Percentiles rank a stretch among this genome's conserved stretches.
Evolutionary conservation across 2,113 vertebrate species (phyloP).

Genomic region (pig (Sus scrofa)): DNA sequence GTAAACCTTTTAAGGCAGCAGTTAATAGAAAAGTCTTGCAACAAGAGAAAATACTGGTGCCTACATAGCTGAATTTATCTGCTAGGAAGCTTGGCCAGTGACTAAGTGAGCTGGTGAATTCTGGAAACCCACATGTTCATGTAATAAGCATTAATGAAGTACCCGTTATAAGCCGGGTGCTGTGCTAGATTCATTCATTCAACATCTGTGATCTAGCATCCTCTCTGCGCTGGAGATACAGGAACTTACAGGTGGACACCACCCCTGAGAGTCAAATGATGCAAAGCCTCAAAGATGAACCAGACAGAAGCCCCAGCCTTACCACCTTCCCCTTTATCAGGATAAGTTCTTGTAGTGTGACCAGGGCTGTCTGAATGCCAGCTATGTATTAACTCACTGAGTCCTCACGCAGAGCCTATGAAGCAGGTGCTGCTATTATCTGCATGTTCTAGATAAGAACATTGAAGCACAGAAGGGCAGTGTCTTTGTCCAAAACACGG

Average conservation of each 20-base stretch:
- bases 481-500: neutral
- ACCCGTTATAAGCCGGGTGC: neutral
- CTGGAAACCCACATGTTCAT: neutral
- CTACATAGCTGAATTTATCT: neutral
- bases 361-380: accelerated
- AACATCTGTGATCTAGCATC: neutral
- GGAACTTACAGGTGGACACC: neutral
- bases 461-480: neutral
- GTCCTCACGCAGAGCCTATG: neutral
- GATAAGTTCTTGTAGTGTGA: too few species aligned
- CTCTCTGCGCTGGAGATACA: neutral
- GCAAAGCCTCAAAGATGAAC: neutral
- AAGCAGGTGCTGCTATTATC: neutral
- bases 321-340: neutral
- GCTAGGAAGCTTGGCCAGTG: neutral
- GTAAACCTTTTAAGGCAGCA: neutral
- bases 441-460: neutral
- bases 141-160: neutral
- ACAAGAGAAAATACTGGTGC: neutral
- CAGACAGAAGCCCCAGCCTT: neutral
- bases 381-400: neutral
- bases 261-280: neutral
- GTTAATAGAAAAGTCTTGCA: neutral
- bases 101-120: neutral
- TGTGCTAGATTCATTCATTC: neutral